A percentile compares a stretch with the other conserved stretches of the same genome.
Evolutionary conservation across 2,113 vertebrate genomes (phyloP).

Genomic region (Rhynchopsitta pachyrhyncha): DNA sequence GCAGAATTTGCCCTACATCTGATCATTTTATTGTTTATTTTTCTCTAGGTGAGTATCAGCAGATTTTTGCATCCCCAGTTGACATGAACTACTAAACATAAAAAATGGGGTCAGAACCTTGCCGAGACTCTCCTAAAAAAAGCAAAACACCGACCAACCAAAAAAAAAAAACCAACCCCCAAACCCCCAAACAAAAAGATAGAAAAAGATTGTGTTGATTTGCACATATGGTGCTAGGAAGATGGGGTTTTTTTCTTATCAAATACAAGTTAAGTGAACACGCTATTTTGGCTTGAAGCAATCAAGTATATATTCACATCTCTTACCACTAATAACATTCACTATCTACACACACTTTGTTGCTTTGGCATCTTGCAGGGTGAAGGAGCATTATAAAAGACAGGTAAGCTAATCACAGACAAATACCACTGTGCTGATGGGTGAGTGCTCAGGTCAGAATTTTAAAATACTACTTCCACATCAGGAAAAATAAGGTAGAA

Average conservation of each 20-base stretch:
- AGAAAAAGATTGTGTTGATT: background rate
- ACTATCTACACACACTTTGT: background rate
- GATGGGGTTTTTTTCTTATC: background rate
- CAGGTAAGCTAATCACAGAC: background rate
- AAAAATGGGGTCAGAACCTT: background rate
- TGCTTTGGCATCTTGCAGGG: background rate
- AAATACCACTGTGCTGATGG: background rate
- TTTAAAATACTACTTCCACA: background rate
- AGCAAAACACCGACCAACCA: background rate
- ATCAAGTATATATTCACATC: background rate
- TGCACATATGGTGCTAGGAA: background rate
- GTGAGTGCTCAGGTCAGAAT: background rate
- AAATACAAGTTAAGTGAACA: background rate
- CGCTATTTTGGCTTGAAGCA: background rate
- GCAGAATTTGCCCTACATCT: background rate
- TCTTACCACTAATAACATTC: background rate
- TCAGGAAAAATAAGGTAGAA: background rate
- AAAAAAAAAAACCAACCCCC: background rate
- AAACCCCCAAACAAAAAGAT: fast-evolving
- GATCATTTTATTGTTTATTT: background rate
- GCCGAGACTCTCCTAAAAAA: background rate
- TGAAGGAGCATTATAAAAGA: background rate
- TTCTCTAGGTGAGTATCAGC: background rate
- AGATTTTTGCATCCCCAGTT: background rate
- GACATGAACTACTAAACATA: background rate